Evolutionary conservation across 2,113 vertebrate species (phyloP), one percentile per base, ranked within the genome.

Genomic region (Caranx ignobilis): DNA sequence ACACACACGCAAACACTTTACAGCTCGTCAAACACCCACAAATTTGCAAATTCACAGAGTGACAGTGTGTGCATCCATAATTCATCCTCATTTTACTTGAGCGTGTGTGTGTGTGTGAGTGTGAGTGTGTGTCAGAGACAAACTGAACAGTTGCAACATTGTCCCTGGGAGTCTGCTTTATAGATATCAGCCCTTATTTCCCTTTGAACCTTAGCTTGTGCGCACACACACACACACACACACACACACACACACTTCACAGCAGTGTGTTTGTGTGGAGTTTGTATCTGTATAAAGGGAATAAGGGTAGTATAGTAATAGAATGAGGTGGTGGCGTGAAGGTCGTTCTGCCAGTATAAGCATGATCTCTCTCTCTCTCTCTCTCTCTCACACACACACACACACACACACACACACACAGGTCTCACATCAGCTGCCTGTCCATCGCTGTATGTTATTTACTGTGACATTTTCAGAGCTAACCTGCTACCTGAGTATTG

Each of bases 311-410:
- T 77, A 11, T 76, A 73, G 88, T 73, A 65, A 78, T 78, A 79
- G 85, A 70, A 82, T 68, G 82, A 85, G 85, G 79, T 74, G 82
- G 37, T 59, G 84, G 65, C 60, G 45, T 87, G 88, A 91, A 91
- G 88, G 88, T 89, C 83, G 32, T 68, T 83, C 78, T 76, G 73
- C 82, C 82, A 50, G 76, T 74, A 87, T 90, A 88, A 84, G 85
- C 75, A 72, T 54, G 64, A 47, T 35, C 52, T 18, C 48, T 61
- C 11, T 21, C 66, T 37, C 35, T 4, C 6, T 4, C 35, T 4
- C 35, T 4, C 35, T 4, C 64, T 9, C 34, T 32, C 66, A 47
- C 62, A 71, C 57, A 83, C 41, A 32, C 41, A 71, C 64, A 72
- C 76, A 69, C 62, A 61, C 34, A 32, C 65, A 81, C 32, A 11